phyloP scores from a whole-genome alignment of 2,797 vertebrate species.

The Pristis pectinata region DNA sequence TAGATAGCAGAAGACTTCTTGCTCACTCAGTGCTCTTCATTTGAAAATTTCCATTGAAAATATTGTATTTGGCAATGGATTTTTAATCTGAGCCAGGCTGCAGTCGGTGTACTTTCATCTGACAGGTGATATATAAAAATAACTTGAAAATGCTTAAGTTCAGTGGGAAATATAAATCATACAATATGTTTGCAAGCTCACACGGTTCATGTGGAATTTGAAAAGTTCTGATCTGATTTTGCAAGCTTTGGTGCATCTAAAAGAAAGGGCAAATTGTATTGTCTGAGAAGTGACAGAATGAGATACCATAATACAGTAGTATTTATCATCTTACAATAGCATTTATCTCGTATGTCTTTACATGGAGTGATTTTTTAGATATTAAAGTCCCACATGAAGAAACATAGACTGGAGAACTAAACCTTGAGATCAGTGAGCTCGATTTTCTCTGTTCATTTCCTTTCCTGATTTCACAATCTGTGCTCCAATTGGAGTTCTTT shows the following conservation, averaged over 20 bases:
- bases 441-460: background rate
- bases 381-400: background rate
- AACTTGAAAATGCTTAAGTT: background rate
- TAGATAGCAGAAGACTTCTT: background rate
- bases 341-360: background rate
- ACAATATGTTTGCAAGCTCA: background rate
- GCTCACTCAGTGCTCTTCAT: background rate
- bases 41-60: background rate
- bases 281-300: background rate
- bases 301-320: background rate
- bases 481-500: background rate
- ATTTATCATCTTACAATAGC: background rate
- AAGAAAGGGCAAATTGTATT: background rate
- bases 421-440: background rate
- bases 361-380: conserved; percentile 1
- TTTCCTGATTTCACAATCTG: background rate
- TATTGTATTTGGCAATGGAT: background rate
- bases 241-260: background rate
- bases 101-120: background rate
- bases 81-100: background rate
- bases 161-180: background rate
- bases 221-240: background rate
- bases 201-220: background rate
- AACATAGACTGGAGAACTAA: background rate
- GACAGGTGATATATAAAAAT: background rate